These are phyloP conservation scores for Sylvicola cinctus DNA, from an alignment of 2,888 invertebrate species.

Conservation along the genomic window DNA sequence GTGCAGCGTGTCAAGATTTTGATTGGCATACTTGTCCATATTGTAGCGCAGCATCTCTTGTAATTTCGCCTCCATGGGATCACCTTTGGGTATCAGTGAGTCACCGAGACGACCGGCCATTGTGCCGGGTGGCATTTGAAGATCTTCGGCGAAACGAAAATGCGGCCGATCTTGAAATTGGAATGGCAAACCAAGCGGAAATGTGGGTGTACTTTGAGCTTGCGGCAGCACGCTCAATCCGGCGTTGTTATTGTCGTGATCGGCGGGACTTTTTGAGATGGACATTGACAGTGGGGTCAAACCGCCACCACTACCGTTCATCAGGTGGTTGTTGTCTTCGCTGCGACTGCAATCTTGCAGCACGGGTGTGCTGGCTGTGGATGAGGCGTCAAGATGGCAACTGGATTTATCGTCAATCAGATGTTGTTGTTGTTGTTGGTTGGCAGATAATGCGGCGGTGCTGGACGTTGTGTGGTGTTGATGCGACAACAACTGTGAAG, in stretches of 20 bases:
- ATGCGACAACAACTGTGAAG: conserved; percentile 34
- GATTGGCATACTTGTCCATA: conserved; percentile 89
- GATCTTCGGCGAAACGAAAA: conserved; percentile 68
- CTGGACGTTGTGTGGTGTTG: conserved; percentile 27
- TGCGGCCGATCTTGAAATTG: conserved; percentile 63
- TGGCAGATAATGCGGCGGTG: conserved; percentile 23
- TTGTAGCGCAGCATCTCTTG: conserved; percentile 89
- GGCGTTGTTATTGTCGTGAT: conserved; percentile 28
- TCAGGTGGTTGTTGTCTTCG: conserved; percentile 9
- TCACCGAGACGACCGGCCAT: conserved; percentile 73
- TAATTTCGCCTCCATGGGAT: conserved; percentile 80
- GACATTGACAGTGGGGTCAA: conserved; percentile 19
- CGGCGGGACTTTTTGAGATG: conserved; percentile 29
- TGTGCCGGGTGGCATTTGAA: conserved; percentile 57
- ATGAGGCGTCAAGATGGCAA: conserved; percentile 20
- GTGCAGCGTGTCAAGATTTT: conserved; percentile 85
- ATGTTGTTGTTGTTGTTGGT: not conserved
- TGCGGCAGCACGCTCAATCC: conserved; percentile 8
- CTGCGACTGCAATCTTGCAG: conserved; percentile 14
- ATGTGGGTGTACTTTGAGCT: conserved; percentile 23
- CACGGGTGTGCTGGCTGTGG: conserved; percentile 29
- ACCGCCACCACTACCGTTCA: conserved; percentile 9
- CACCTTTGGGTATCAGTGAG: conserved; percentile 77
- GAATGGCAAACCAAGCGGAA: conserved; percentile 34
- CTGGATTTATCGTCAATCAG: conserved; percentile 13